These are phyloP conservation scores for Ophion obscuratus DNA, from an alignment of 2,888 invertebrate species.

Conservation along the genomic window DNA sequence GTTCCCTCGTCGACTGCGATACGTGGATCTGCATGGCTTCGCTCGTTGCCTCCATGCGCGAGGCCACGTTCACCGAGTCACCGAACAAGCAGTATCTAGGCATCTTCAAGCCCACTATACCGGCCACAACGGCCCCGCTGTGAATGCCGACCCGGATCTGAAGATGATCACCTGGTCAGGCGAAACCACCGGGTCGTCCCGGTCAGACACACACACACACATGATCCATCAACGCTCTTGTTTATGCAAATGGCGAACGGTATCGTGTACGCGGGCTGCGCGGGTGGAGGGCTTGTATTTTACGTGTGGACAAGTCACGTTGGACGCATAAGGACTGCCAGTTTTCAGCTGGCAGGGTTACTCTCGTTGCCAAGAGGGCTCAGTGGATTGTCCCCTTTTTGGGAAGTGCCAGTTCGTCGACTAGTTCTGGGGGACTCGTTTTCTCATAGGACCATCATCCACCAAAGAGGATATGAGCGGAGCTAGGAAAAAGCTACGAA, in stretches of 20 bases:
- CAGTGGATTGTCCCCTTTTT: too few species aligned
- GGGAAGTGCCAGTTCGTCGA: too few species aligned
- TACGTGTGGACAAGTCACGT: too few species aligned
- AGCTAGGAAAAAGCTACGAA: too few species aligned
- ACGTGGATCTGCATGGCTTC: conserved; percentile 98
- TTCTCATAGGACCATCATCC: too few species aligned
- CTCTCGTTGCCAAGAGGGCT: too few species aligned
- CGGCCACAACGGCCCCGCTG: conserved; percentile 96
- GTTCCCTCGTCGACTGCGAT: conserved; percentile 93
- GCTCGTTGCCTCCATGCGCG: conserved; percentile 96
- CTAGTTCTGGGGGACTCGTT: too few species aligned
- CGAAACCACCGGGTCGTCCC: background rate
- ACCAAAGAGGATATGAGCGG: too few species aligned
- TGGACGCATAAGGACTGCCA: too few species aligned
- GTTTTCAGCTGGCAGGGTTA: too few species aligned
- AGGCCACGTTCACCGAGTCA: conserved; percentile 96
- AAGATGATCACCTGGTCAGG: conserved; percentile 89
- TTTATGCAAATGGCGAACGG: background rate
- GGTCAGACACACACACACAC: background rate
- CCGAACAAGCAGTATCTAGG: conserved; percentile 93
- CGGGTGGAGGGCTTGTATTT: too few species aligned
- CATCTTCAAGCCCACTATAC: conserved; percentile 97
- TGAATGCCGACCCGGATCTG: conserved; percentile 95
- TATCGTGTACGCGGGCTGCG: too few species aligned
- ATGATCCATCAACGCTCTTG: conserved; percentile 33